Percentiles rank a stretch among this genome's conserved stretches.
Conservation (phyloP, 2,888 invertebrate species). For the Carterocephalus palaemon region DNA sequence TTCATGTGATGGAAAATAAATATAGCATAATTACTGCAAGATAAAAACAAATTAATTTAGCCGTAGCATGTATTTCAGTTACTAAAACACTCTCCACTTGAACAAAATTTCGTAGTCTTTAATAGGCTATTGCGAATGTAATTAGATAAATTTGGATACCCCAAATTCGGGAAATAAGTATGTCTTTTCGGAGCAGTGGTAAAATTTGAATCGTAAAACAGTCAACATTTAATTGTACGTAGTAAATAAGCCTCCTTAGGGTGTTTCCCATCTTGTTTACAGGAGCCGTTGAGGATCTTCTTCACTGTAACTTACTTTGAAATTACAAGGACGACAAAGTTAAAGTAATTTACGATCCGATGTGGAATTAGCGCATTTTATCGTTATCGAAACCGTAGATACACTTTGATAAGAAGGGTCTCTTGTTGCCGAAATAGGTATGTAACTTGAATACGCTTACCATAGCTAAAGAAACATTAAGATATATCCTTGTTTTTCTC, state of each 20-base stretch:
- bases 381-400: too few relatives aligned
- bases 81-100: too few relatives aligned
- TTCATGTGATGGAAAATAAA: too few relatives aligned
- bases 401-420: too few relatives aligned
- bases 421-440: too few relatives aligned
- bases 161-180: slow-evolving; percentile 3
- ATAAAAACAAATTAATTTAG: too few relatives aligned
- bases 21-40: too few relatives aligned
- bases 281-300: slow-evolving; percentile 2
- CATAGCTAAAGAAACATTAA: too few relatives aligned
- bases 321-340: slow-evolving; percentile 4
- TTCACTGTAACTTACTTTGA: slow-evolving; percentile 6
- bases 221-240: slow-evolving; percentile 14
- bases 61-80: too few relatives aligned
- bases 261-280: slow-evolving; percentile 12
- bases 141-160: background rate
- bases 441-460: too few relatives aligned
- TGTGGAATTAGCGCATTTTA: background rate
- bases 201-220: slow-evolving; percentile 20
- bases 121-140: background rate
- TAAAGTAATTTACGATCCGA: background rate
- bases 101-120: too few relatives aligned
- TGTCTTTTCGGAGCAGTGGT: slow-evolving; percentile 3
- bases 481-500: too few relatives aligned
- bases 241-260: slow-evolving; percentile 12